Evolutionary conservation across 2,888 invertebrate genomes (phyloP), one percentile per base, ranked within the genome.

Genomic region (Amitus sp.): DNA sequence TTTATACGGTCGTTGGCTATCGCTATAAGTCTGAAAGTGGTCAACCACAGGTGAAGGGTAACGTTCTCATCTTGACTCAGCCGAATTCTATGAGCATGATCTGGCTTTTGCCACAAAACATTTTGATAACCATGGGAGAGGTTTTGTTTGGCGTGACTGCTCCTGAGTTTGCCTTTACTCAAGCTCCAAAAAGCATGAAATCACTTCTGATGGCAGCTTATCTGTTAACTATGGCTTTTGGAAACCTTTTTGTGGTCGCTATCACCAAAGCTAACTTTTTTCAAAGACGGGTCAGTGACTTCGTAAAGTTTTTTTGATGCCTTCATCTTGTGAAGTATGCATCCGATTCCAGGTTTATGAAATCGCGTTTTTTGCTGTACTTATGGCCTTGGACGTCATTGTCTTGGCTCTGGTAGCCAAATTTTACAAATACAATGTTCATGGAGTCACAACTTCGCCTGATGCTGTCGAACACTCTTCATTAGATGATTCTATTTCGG

Each of bases 131-230:
- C 0, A 88, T 91, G 73, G 98, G 90, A 0, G 98, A 99, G 83
- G 92, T 98, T 37, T 92, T 98, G 90, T 96, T 97, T 82, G 95
- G 96, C 0, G 92, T 98, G 19, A 97, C 98, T 0, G 98, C 98
- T 0, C 84, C 98, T 17, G 94, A 96, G 78, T 98, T 99, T 83
- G 94, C 97, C 0, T 98, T 96, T 82, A 94, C 96, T 0, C 95
- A 95, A 85, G 95, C 98, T 0, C 96, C 98, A 0, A 79, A 86
- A 3, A 90, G 89, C 65, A 97, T 99, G 97, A 98, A 98, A 82
- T 94, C 97, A 0, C 91, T 99, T 0, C 82, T 98, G 46, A 93
- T 93, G 80, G 95, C 98, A 0, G 88, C 90, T 10, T 98, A 97
- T 95, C 85, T 97, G 10, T 84, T 98, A 48, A 96, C 97, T 0